Percentiles rank a stretch among this genome's conserved stretches.
These are phyloP conservation scores for Laodelphax striatellus DNA, from an alignment of 1,140 invertebrate genomes.

Conservation along the genomic window DNA sequence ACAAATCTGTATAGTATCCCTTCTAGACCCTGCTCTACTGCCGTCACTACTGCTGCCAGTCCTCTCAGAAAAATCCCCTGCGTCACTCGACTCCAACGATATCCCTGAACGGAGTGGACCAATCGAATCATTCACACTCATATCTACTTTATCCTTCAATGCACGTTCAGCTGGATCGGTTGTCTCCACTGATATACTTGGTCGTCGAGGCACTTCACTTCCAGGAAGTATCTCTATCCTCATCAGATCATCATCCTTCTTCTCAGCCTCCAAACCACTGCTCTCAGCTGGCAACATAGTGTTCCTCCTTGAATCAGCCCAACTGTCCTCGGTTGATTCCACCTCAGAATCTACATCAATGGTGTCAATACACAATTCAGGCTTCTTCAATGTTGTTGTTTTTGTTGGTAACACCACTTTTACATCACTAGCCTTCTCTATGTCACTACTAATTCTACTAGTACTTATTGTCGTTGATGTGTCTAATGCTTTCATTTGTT, in stretches of 20 bases:
- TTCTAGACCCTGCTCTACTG: conserved; percentile 20
- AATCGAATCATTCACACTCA: background rate
- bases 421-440: background rate
- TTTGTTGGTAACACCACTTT: background rate
- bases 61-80: conserved; percentile 40
- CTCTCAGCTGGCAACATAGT: conserved; percentile 18
- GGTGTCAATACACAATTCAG: conserved; percentile 10
- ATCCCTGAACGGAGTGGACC: conserved; percentile 29
- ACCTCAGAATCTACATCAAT: conserved; percentile 15
- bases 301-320: conserved; percentile 22
- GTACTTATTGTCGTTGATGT: background rate
- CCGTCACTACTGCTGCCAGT: conserved; percentile 29
- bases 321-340: conserved; percentile 14
- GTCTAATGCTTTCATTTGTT: background rate
- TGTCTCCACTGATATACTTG: conserved; percentile 26
- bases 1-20: conserved; percentile 21
- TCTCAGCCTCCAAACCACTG: background rate
- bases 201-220: conserved; percentile 20
- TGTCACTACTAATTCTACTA: background rate
- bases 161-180: conserved; percentile 15
- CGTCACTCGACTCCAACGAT: conserved; percentile 49
- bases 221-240: conserved; percentile 20
- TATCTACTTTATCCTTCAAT: conserved; percentile 1
- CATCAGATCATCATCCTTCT: conserved; percentile 10
- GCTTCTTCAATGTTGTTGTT: background rate